Conservation (phyloP, 2,113 vertebrate species). For the Heterochromis multidens region DNA sequence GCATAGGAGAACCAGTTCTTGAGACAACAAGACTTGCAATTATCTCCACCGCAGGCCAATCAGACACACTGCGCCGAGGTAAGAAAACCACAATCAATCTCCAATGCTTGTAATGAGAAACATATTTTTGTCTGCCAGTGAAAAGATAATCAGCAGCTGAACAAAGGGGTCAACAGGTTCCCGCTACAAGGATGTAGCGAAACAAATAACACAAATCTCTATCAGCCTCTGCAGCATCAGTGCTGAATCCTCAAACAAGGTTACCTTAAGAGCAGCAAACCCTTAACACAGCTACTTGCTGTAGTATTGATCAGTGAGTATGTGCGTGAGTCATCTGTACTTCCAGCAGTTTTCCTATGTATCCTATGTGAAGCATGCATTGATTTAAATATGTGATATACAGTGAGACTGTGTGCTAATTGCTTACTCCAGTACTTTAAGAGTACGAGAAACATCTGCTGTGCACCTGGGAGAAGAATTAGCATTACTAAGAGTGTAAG, state of each 20-base stretch:
- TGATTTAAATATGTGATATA: neutral
- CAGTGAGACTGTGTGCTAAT: neutral
- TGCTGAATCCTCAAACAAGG: conserved; percentile 35
- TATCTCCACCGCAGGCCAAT: conserved; percentile 63
- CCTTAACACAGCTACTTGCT: neutral
- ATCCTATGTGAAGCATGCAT: neutral
- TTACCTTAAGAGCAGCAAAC: conserved; percentile 28
- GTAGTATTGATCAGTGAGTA: conserved; percentile 4
- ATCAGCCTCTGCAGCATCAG: conserved; percentile 16
- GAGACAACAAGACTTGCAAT: conserved; percentile 56
- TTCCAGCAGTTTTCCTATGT: neutral
- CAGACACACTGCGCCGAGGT: conserved; percentile 36
- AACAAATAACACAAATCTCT: conserved; percentile 49
- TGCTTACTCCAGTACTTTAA: neutral
- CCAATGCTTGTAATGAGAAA: conserved; percentile 65
- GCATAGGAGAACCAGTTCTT: conserved; percentile 19
- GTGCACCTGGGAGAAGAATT: neutral
- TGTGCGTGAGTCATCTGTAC: neutral
- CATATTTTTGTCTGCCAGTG: conserved; percentile 60
- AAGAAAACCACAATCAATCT: conserved; percentile 59
- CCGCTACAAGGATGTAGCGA: conserved; percentile 8
- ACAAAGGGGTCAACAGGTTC: conserved; percentile 60
- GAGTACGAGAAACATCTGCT: neutral
- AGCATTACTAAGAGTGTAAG: conserved; percentile 11
- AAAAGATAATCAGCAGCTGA: conserved; percentile 66